Conservation (phyloP, 2,888 invertebrate genomes). For the Micoletzkya japonica region DNA sequence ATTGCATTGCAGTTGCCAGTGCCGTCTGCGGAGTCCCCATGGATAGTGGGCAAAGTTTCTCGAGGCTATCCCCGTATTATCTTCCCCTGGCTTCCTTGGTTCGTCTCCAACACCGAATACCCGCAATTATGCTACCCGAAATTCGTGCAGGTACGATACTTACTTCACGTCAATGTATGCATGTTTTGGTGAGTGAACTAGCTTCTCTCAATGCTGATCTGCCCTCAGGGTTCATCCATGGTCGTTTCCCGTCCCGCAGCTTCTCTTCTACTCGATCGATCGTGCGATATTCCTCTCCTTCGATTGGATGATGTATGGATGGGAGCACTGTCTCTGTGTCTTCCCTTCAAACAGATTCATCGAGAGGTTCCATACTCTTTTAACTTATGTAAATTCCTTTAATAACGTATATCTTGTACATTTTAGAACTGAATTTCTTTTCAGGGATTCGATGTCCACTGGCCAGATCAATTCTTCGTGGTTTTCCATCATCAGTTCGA, state of each 20-base stretch:
- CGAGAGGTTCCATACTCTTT: conserved; percentile 32
- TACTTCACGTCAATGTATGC: neutral
- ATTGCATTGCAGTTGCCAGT: conserved; percentile 28
- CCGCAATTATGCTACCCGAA: conserved; percentile 61
- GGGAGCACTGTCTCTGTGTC: conserved; percentile 51
- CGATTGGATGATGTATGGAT: conserved; percentile 62
- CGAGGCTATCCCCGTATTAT: conserved; percentile 61
- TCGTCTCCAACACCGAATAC: conserved; percentile 55
- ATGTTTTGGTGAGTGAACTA: neutral
- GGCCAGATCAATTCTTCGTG: conserved; percentile 39
- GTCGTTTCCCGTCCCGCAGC: conserved; percentile 56
- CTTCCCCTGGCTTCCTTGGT: conserved; percentile 62
- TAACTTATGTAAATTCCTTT: neutral
- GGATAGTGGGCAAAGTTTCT: conserved; percentile 60
- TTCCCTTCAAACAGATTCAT: conserved; percentile 36
- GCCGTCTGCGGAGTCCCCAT: conserved; percentile 34
- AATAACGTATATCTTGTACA: neutral
- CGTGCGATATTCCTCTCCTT: conserved; percentile 57
- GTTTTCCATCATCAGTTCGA: conserved; percentile 62
- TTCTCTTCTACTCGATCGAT: conserved; percentile 41
- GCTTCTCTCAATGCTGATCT: neutral
- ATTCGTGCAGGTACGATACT: conserved; percentile 52
- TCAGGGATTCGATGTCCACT: conserved; percentile 28
- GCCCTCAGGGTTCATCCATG: conserved; percentile 60
- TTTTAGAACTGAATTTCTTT: neutral